Evolutionary conservation across 2,888 invertebrate genomes (phyloP).

Genomic region (Peribatodes rhomboidaria): DNA sequence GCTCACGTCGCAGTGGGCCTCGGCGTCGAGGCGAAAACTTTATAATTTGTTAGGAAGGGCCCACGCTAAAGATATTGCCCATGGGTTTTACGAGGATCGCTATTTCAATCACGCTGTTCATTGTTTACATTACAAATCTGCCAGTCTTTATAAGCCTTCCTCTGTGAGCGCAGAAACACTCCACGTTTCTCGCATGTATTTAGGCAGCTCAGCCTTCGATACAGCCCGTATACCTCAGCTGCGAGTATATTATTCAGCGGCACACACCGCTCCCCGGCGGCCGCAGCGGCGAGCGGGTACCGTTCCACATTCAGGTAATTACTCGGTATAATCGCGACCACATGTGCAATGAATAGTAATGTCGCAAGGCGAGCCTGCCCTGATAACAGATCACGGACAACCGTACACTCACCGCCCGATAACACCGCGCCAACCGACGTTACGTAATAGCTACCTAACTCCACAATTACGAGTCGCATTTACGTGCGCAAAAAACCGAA

Average conservation of each 20-base stretch:
- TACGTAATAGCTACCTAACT: slow-evolving; percentile 48
- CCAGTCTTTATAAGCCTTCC: neutral
- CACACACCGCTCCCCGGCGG: slow-evolving; percentile 21
- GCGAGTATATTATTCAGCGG: slow-evolving; percentile 36
- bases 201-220: slow-evolving; percentile 12
- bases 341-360: slow-evolving; percentile 59
- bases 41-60: slow-evolving; percentile 46
- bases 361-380: slow-evolving; percentile 66
- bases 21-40: slow-evolving; percentile 43
- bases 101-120: slow-evolving; percentile 15
- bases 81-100: slow-evolving; percentile 12
- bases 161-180: neutral
- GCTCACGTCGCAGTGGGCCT: slow-evolving; percentile 43
- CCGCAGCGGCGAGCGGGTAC: slow-evolving; percentile 31
- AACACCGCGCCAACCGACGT: slow-evolving; percentile 35
- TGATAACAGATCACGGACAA: slow-evolving; percentile 69
- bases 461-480: slow-evolving; percentile 40
- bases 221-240: neutral
- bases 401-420: slow-evolving; percentile 47
- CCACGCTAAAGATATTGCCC: neutral
- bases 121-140: slow-evolving; percentile 12
- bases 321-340: slow-evolving; percentile 53
- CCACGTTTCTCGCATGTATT: neutral
- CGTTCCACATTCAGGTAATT: slow-evolving; percentile 52
- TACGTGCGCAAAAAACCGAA: slow-evolving; percentile 46